phyloP scores from a whole-genome alignment of 2,113 vertebrate species.

The Syngnathus typhle region DNA sequence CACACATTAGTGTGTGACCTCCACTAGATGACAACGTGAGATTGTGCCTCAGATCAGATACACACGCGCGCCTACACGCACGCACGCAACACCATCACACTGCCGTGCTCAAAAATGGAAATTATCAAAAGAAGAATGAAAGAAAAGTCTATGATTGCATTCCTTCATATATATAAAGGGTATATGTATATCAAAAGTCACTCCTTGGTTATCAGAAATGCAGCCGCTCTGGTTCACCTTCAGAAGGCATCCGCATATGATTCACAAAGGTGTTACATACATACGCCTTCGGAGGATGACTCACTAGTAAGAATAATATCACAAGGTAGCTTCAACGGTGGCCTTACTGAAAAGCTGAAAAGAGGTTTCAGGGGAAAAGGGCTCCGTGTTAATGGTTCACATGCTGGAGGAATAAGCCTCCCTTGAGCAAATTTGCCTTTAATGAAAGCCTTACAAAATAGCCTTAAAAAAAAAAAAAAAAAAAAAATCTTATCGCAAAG shows the following conservation, averaged over 20 bases:
- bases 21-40: constrained; percentile 51
- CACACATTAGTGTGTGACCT: constrained; percentile 59
- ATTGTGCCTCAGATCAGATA: constrained; percentile 37
- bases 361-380: not conserved
- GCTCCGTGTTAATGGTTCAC: not conserved
- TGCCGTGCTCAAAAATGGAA: constrained; percentile 5
- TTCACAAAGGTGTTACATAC: not conserved
- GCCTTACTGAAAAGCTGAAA: not conserved
- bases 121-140: too few species aligned
- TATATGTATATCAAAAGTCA: constrained; percentile 30
- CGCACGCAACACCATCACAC: constrained; percentile 15
- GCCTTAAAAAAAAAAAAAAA: not conserved
- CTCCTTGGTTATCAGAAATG: constrained; percentile 7
- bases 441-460: not conserved
- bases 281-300: not conserved
- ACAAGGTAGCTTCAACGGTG: not conserved
- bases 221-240: constrained; percentile 20
- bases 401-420: not conserved
- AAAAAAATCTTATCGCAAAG: not conserved
- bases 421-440: not conserved
- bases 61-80: constrained; percentile 1
- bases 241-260: not conserved
- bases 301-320: not conserved
- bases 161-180: constrained; percentile 33
- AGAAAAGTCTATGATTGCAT: constrained; percentile 26